Evolutionary conservation across 2,113 vertebrate genomes (phyloP), one percentile per base, ranked within the genome.

Genomic region (Chrysochloris asiatica): DNA sequence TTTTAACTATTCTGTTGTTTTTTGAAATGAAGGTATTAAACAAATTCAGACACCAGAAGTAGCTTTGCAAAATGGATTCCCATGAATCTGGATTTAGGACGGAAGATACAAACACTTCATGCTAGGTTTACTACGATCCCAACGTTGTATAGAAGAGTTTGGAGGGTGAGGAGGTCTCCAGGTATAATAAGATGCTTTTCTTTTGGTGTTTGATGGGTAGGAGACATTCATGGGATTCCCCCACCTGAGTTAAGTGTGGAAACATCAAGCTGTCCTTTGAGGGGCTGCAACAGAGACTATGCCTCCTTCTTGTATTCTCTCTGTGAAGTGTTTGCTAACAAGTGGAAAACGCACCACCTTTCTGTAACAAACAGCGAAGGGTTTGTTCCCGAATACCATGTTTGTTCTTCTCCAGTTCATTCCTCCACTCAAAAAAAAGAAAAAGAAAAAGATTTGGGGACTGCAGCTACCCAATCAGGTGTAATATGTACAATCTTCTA

Each of bases 161-260:
- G 73, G 83, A 86, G 47, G n/a, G 33, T 90, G 59, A 0, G 69
- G 71, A 93, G 72, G 17, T 81, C 89, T 93, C 72, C 59, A 19
- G 45, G 0, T 48, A 30, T 50, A 38, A 80, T 24, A 71, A 91
- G 41, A 47, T 22, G n/a, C 0, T 10, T 91, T 65, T 78, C 65
- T 78, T n/a, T 83, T 94, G 83, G 71, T 95, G 83, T 69, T 54
- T 24, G 90, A 75, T 79, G 92, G 86, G 92, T 92, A 95, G 83
- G 90, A 82, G 79, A 93, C 48, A 92, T 56, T 69, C 41, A 59
- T 73, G 83, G 80, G 75, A 86, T 75, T 9, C 8, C 54, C 63
- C 52, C 77, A 92, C 88, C 95, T 78, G 84, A 38, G 59, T 54
- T 36, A 83, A 89, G 56, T 6, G n/a, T 50, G 76, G 75, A 83